These are phyloP conservation scores for Sceliomorpha sp. DNA, from an alignment of 2,888 invertebrate genomes.

Conservation along the genomic window DNA sequence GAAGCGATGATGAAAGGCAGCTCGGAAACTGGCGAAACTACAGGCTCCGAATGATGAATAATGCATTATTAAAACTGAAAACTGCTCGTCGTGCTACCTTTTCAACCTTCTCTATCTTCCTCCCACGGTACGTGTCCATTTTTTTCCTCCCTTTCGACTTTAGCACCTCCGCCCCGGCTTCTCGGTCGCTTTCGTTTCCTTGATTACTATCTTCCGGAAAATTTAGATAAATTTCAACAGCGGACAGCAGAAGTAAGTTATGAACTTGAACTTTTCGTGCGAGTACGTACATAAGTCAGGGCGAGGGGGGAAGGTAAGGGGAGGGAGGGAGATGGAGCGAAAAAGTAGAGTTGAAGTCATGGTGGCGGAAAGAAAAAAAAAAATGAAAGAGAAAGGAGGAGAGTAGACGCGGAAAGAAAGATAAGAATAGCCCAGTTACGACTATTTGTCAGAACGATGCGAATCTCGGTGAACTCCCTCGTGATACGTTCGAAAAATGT, in stretches of 20 bases:
- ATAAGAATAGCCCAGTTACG: conserved; percentile 54
- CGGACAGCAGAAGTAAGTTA: conserved; percentile 60
- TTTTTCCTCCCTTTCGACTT: conserved; percentile 17
- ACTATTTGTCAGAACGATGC: conserved; percentile 70
- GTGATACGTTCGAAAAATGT: conserved; percentile 54
- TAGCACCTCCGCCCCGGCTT: neutral
- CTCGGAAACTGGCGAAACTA: conserved; percentile 32
- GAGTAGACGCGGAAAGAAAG: conserved; percentile 28
- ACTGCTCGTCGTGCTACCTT: conserved; percentile 32
- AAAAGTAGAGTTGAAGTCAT: too few relatives aligned
- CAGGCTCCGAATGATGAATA: conserved; percentile 54
- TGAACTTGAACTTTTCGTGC: conserved; percentile 67
- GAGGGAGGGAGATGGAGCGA: conserved; percentile 11
- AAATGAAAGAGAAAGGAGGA: too few relatives aligned
- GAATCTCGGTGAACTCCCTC: conserved; percentile 59
- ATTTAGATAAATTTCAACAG: conserved; percentile 63
- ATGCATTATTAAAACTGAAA: conserved; percentile 53
- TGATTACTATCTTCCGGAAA: conserved; percentile 64
- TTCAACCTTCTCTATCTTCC: conserved; percentile 13
- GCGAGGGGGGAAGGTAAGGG: too few relatives aligned
- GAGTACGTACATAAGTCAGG: conserved; percentile 36
- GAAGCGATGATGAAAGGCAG: conserved; percentile 61
- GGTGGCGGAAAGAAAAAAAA: too few relatives aligned
- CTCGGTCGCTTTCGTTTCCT: conserved; percentile 46
- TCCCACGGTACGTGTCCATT: conserved; percentile 16